These are phyloP conservation scores for Euschistus heros DNA, from an alignment of 1,140 invertebrate species.

Conservation along the genomic window DNA sequence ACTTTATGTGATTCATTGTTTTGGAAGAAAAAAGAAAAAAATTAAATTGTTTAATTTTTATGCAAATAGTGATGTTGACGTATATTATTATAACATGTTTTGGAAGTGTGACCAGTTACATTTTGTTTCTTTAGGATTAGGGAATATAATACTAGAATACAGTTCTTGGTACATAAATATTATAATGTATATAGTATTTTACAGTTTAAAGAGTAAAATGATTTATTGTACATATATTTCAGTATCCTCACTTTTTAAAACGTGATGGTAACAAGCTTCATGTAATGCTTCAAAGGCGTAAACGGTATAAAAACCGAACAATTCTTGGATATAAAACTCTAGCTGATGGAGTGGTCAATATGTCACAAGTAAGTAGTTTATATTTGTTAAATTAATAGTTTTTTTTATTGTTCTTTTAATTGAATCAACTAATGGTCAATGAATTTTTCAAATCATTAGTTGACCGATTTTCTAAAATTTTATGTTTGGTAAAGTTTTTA, in stretches of 20 bases:
- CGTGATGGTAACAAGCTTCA: conserved; percentile 89
- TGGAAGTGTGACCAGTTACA: too few relatives aligned
- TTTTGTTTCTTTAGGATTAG: too few relatives aligned
- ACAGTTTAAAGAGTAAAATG: conserved; percentile 13
- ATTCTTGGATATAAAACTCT: conserved; percentile 96
- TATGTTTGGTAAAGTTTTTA: too few relatives aligned
- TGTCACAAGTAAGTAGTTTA: conserved; percentile 65
- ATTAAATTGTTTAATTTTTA: too few relatives aligned
- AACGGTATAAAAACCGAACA: conserved; percentile 96
- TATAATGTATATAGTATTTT: conserved; percentile 7
- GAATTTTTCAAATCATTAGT: too few relatives aligned
- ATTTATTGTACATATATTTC: conserved; percentile 31
- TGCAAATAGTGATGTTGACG: too few relatives aligned
- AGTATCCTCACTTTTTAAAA: conserved; percentile 97
- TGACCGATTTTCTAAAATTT: too few relatives aligned
- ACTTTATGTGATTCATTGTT: too few relatives aligned
- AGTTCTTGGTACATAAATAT: not conserved
- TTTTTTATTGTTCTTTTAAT: not conserved
- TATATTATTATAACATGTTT: too few relatives aligned
- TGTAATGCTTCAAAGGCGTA: conserved; percentile 86
- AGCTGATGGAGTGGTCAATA: conserved; percentile 89
- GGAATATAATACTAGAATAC: too few relatives aligned
- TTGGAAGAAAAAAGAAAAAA: too few relatives aligned
- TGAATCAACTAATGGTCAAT: too few relatives aligned
- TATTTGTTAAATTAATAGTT: not conserved